phyloP scores from a whole-genome alignment of 2,113 vertebrate species.

The Strix uralensis region DNA sequence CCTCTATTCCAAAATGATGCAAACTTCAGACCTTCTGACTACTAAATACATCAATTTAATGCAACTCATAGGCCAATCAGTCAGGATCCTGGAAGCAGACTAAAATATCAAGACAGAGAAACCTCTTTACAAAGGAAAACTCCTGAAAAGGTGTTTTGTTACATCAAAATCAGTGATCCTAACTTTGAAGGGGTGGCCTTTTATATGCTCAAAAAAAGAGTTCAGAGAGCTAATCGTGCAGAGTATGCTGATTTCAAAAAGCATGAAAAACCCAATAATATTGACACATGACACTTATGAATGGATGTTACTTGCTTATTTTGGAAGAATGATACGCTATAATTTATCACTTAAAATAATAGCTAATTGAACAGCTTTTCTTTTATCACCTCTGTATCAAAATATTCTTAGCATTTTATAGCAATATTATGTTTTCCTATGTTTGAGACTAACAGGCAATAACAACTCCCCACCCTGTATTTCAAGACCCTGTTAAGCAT shows the following conservation, averaged over 20 bases:
- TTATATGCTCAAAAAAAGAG: neutral
- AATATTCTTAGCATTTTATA: constrained; percentile 15
- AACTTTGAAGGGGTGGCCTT: neutral
- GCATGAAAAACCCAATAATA: neutral
- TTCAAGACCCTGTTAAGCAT: neutral
- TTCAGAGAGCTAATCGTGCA: neutral
- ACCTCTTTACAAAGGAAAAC: neutral
- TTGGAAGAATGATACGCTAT: neutral
- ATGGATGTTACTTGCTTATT: neutral
- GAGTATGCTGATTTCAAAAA: neutral
- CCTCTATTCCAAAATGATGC: neutral
- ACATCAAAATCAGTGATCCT: neutral
- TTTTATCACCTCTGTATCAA: constrained; percentile 27
- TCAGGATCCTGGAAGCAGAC: neutral
- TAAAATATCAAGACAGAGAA: neutral
- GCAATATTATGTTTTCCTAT: neutral
- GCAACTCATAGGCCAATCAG: neutral
- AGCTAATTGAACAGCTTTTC: constrained; percentile 47
- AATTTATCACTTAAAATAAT: constrained; percentile 24
- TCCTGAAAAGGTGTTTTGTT: neutral
- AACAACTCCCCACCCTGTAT: neutral
- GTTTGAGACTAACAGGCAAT: neutral
- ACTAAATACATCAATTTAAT: neutral
- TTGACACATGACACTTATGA: neutral
- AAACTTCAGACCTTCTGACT: neutral